Percentiles rank a stretch among this genome's conserved stretches.
Conservation (phyloP, 2,113 vertebrate genomes). For the Crypturellus undulatus region DNA sequence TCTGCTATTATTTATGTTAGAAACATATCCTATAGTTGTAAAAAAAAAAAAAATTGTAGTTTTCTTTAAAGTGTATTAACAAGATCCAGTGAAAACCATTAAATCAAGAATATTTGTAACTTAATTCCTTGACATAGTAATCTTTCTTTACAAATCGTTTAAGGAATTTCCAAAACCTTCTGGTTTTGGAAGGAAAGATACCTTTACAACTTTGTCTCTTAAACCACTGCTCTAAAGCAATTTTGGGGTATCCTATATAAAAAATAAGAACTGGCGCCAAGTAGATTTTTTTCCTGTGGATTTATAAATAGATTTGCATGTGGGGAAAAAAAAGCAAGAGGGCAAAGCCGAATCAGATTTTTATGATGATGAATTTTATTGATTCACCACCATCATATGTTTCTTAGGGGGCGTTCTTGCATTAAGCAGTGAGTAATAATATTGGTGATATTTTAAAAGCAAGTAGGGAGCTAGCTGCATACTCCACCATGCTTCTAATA, state of each 20-base stretch:
- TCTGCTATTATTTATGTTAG: neutral
- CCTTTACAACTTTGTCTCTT: neutral
- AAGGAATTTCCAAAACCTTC: fast-evolving
- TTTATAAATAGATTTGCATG: neutral
- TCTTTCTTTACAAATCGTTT: neutral
- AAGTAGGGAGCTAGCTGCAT: neutral
- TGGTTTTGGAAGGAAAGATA: fast-evolving
- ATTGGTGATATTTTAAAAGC: neutral
- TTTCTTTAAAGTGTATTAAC: neutral
- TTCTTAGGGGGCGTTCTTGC: neutral
- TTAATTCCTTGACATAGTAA: neutral
- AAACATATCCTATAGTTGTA: neutral
- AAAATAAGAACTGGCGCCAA: fast-evolving
- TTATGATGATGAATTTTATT: neutral
- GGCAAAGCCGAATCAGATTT: conserved; percentile 7
- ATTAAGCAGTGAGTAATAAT: neutral
- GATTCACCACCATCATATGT: neutral
- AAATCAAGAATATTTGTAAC: neutral
- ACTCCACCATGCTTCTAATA: neutral
- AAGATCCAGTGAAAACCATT: neutral
- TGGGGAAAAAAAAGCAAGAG: neutral
- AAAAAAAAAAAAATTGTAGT: neutral
- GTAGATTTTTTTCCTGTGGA: neutral
- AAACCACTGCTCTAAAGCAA: too few relatives aligned
- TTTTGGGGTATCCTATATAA: neutral